These are phyloP conservation scores for Sitophilus oryzae DNA, from an alignment of 1,140 invertebrate species.

Conservation along the genomic window DNA sequence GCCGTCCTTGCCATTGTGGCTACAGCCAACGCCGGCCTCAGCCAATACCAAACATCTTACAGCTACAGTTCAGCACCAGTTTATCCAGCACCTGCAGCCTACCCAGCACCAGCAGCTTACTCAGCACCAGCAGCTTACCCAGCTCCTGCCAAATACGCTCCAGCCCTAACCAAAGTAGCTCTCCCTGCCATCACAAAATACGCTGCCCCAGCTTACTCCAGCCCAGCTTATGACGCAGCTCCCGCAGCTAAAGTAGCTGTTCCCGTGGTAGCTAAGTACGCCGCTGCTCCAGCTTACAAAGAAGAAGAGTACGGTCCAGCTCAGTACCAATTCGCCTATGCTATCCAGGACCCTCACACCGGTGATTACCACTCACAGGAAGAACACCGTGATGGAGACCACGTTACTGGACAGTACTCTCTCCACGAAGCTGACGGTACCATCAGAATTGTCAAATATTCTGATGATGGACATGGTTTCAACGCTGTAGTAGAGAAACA, in stretches of 20 bases:
- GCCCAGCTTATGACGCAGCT: constrained; percentile 34
- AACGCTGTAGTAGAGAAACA: constrained; percentile 32
- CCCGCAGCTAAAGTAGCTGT: constrained; percentile 27
- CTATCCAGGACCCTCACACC: constrained; percentile 47
- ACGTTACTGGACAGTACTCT: constrained; percentile 31
- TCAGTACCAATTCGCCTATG: constrained; percentile 31
- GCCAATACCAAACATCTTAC: constrained; percentile 18
- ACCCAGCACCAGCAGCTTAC: constrained; percentile 11
- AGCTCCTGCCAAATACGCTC: background rate
- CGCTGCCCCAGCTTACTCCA: constrained; percentile 2
- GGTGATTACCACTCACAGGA: constrained; percentile 37
- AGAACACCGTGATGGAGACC: constrained; percentile 32
- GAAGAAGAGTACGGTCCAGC: constrained; percentile 28
- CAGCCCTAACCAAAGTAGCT: constrained; percentile 11
- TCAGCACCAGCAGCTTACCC: constrained; percentile 11
- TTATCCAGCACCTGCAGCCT: constrained; percentile 10
- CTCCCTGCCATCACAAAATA: no score
- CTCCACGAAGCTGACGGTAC: constrained; percentile 51
- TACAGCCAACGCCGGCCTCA: constrained; percentile 42
- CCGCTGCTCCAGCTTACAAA: constrained; percentile 34
- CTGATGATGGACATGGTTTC: constrained; percentile 46
- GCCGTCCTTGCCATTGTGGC: constrained; percentile 45
- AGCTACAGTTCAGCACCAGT: constrained; percentile 5
- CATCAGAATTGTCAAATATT: constrained; percentile 50
- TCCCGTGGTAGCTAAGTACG: constrained; percentile 14